phyloP scores from a whole-genome alignment of 2,888 invertebrate genomes.

The Cheiracanthium punctorium region DNA sequence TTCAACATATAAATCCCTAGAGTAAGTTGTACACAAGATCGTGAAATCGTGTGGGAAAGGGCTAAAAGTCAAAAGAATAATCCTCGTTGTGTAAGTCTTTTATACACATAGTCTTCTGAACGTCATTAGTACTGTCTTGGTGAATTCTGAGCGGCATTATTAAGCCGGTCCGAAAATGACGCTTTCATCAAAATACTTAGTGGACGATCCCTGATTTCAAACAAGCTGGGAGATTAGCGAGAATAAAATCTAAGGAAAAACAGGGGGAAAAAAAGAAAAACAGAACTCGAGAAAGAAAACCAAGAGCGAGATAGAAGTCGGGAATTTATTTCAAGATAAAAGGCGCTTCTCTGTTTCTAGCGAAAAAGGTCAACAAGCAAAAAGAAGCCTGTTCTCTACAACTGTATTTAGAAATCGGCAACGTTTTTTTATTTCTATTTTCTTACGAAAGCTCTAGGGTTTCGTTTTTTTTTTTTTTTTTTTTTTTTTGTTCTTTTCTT shows the following conservation, averaged over 20 bases:
- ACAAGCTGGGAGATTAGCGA: slow-evolving; percentile 13
- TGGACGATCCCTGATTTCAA: slow-evolving; percentile 7
- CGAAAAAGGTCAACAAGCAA: slow-evolving; percentile 41
- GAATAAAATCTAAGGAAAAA: neutral
- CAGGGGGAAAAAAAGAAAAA: neutral
- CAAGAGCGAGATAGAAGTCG: neutral
- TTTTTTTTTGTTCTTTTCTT: neutral
- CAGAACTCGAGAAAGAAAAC: slow-evolving; percentile 5
- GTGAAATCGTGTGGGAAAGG: too few species aligned
- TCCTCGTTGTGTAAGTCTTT: too few species aligned
- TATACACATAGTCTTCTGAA: too few species aligned
- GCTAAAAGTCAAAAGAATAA: too few species aligned
- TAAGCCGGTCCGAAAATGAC: too few species aligned
- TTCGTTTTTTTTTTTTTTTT: neutral
- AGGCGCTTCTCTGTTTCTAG: slow-evolving; percentile 48
- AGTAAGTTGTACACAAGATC: too few species aligned
- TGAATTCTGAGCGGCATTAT: too few species aligned
- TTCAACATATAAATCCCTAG: too few species aligned
- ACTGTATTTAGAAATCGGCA: slow-evolving; percentile 26
- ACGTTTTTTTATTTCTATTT: neutral
- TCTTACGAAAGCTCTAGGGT: neutral
- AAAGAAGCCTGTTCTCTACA: slow-evolving; percentile 19
- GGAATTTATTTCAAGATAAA: slow-evolving; percentile 41
- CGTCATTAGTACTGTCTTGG: too few species aligned
- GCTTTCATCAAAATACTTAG: neutral